Conservation (phyloP, 2,888 invertebrate genomes). For the Rotaria sp. region DNA sequence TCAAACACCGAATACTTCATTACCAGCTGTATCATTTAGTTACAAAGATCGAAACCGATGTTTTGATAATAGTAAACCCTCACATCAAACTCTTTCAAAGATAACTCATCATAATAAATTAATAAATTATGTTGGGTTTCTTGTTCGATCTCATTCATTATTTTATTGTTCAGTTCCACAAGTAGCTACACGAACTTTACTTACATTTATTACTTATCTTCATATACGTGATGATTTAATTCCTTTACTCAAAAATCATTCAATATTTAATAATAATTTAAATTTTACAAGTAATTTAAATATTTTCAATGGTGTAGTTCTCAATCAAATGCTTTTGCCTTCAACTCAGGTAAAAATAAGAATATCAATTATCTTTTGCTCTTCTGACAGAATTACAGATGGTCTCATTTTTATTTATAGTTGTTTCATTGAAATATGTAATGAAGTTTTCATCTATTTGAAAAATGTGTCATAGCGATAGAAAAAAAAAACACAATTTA, state of each 20-base stretch:
- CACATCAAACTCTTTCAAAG: neutral
- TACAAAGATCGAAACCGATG: neutral
- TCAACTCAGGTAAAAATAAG: neutral
- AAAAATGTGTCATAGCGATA: too few species aligned
- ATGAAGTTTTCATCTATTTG: too few species aligned
- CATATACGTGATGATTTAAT: neutral
- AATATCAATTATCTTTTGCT: too few species aligned
- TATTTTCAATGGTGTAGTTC: neutral
- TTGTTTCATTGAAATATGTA: too few species aligned
- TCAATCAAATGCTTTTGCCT: neutral
- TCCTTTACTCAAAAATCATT: neutral
- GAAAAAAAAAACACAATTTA: too few species aligned
- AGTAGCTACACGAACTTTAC: constrained; percentile 19
- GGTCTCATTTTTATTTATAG: too few species aligned
- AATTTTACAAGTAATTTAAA: neutral
- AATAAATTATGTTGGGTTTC: neutral
- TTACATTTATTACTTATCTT: constrained; percentile 13
- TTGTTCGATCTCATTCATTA: neutral
- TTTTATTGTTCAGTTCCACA: constrained; percentile 23
- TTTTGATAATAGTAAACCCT: neutral
- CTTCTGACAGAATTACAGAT: too few species aligned
- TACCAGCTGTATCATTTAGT: neutral
- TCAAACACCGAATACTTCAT: neutral
- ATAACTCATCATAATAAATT: neutral
- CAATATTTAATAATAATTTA: neutral